Evolutionary conservation across 2,888 invertebrate species (phyloP), one percentile per base, ranked within the genome.

Genomic region (Slavum lentiscoides): DNA sequence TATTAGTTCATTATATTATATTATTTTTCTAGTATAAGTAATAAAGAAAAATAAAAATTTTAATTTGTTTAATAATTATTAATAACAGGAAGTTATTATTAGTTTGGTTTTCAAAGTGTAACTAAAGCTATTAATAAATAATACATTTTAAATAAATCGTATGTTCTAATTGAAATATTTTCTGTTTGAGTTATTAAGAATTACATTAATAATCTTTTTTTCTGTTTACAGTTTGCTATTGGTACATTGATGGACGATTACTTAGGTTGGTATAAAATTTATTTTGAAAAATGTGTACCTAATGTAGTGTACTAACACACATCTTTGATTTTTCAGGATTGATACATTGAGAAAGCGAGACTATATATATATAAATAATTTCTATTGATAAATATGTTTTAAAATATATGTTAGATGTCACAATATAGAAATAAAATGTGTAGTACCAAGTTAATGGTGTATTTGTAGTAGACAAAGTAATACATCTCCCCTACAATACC

Each of bases 191-290:
- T 59, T 59, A 43, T 21, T n/a, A 21, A 23, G 23, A 11, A 23
- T 23, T 61, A 11, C n/a, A 23, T 9, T 23, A 13, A 61, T 61
- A 61, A 61, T 59, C n/a, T 17, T 43, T 70, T 70, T 64, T 19
- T 84, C n/a, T n/a, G n/a, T 84, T 92, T 92, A 85, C 89, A 96
- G 95, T 99, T 99, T 89, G 98, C 98, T 1, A 98, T 99, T 87
- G 98, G 98, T 83, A 98, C 98, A 0, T 89, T 99, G 75, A 99
- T 99, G 98, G 98, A 99, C 85, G 98, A 99, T 88, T 99, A 95
- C 87, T 88, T 99, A 85, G 98, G 98, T 84, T 64, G 43, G 82
- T 81, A 67, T 1, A 55, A 9, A 69, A 69, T 66, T 11, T 39
- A 19, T n/a, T 66, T 17, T 39, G 13, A 30, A 61, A 39, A 53